Evolutionary conservation across 2,888 invertebrate species (phyloP).

Genomic region (Drosophila maculinotata): DNA sequence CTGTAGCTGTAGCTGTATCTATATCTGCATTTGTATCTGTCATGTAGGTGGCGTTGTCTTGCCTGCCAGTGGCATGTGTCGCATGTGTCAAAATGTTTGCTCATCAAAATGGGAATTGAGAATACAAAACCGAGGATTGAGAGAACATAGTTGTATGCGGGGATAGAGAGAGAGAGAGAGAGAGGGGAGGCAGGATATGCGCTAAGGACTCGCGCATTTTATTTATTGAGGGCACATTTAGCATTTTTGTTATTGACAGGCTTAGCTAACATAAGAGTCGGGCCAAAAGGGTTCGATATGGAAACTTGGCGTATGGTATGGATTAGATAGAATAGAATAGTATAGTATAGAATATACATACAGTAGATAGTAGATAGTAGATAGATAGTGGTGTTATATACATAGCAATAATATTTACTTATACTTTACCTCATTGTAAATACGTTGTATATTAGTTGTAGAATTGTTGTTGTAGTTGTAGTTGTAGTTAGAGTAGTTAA

Average conservation of each 20-base stretch:
- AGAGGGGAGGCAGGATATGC: neutral
- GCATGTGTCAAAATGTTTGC: constrained; percentile 75
- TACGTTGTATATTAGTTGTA: constrained; percentile 79
- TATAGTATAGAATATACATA: constrained; percentile 11
- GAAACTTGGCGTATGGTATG: no score
- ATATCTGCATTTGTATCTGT: constrained; percentile 37
- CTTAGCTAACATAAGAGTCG: constrained; percentile 40
- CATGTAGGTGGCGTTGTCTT: constrained; percentile 40
- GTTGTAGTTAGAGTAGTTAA: constrained; percentile 76
- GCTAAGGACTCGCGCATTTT: neutral
- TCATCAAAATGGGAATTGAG: constrained; percentile 59
- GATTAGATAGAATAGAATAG: neutral
- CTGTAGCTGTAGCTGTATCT: constrained; percentile 4
- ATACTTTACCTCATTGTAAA: constrained; percentile 84
- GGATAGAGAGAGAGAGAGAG: no score
- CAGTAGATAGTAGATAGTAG: constrained; percentile 8
- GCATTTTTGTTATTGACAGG: constrained; percentile 55
- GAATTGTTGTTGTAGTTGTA: constrained; percentile 66
- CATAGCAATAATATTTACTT: constrained; percentile 66
- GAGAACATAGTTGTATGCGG: neutral
- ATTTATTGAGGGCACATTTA: constrained; percentile 27
- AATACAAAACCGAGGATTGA: constrained; percentile 3
- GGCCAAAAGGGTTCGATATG: constrained; percentile 16
- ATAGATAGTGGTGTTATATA: constrained; percentile 30
- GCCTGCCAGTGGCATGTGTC: constrained; percentile 43